Conservation (phyloP, 2,113 vertebrate genomes). For the Malaclemys terrapin region DNA sequence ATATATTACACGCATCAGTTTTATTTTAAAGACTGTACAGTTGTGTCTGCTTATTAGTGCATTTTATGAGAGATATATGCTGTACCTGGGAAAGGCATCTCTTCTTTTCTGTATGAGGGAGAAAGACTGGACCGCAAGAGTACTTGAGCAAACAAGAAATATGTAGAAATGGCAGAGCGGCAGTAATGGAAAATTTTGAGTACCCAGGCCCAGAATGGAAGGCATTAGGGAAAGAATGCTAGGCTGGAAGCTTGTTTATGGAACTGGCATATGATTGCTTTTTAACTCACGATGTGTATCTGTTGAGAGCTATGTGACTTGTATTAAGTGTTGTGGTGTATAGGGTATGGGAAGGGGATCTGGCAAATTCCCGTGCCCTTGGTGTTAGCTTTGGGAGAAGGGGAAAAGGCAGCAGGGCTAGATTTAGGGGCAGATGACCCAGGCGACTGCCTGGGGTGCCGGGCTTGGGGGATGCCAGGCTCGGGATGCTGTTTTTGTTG, state of each 20-base stretch:
- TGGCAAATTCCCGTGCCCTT: background rate
- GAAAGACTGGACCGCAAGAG: background rate
- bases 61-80: background rate
- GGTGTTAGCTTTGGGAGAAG: background rate
- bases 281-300: slow-evolving; percentile 15
- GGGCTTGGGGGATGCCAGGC: too few relatives aligned
- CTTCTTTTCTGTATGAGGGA: background rate
- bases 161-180: slow-evolving; percentile 16
- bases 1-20: background rate
- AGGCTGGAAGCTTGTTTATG: slow-evolving; percentile 50
- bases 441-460: too few relatives aligned
- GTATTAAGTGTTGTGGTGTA: background rate
- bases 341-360: background rate
- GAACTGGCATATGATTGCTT: slow-evolving; percentile 34
- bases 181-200: slow-evolving; percentile 58
- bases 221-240: slow-evolving; percentile 44
- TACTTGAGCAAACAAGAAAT: slow-evolving; percentile 45
- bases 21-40: background rate
- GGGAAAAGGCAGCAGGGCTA: background rate
- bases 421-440: too few relatives aligned
- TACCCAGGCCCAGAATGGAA: background rate
- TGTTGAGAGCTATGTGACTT: background rate
- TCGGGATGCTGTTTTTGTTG: too few relatives aligned
- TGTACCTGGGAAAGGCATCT: slow-evolving; percentile 15
- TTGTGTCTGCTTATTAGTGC: background rate